These are phyloP conservation scores for Cosmopolites sordidus DNA, from an alignment of 2,888 invertebrate genomes.

Conservation along the genomic window DNA sequence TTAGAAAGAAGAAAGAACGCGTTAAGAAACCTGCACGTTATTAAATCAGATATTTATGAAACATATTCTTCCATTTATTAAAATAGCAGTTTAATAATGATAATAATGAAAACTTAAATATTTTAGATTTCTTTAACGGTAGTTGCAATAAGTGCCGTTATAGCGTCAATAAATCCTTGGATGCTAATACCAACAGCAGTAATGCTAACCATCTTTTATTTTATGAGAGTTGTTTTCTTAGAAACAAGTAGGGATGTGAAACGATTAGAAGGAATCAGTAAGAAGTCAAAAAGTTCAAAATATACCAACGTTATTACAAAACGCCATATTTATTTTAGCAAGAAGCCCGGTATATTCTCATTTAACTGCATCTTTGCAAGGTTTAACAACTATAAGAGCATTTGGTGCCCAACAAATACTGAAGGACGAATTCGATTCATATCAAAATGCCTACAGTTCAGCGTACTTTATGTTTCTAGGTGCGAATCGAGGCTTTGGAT, in stretches of 20 bases:
- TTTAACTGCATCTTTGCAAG: slow-evolving; percentile 69
- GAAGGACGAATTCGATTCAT: slow-evolving; percentile 57
- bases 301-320: too few species aligned
- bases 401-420: slow-evolving; percentile 62
- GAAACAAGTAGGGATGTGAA: slow-evolving; percentile 71
- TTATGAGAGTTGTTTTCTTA: slow-evolving; percentile 66
- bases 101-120: too few species aligned
- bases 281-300: too few species aligned
- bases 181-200: slow-evolving; percentile 62
- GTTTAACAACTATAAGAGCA: slow-evolving; percentile 71
- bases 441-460: slow-evolving; percentile 64
- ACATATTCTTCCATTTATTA: too few species aligned
- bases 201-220: slow-evolving; percentile 62
- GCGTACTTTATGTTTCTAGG: slow-evolving; percentile 65
- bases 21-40: too few species aligned
- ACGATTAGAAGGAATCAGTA: slow-evolving; percentile 64
- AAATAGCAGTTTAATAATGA: too few species aligned
- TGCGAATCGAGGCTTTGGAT: slow-evolving; percentile 64
- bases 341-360: slow-evolving; percentile 75
- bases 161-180: slow-evolving; percentile 67
- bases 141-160: slow-evolving; percentile 67
- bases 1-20: too few species aligned
- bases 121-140: slow-evolving; percentile 60
- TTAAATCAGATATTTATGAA: too few species aligned
- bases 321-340: slow-evolving; percentile 50